Conservation (phyloP, 2,888 invertebrate species). For the Agrotis exclamationis region DNA sequence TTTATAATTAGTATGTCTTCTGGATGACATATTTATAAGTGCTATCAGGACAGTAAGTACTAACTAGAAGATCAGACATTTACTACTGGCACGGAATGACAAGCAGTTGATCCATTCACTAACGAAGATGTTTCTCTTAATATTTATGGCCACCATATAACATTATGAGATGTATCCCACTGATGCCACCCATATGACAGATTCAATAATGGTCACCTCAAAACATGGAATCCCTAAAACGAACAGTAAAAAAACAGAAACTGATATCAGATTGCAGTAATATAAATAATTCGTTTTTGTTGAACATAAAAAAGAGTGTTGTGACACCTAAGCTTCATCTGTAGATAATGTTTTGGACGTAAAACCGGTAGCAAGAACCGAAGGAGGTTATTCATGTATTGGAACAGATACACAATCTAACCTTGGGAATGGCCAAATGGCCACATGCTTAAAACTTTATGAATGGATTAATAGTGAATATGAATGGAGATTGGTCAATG, state of each 20-base stretch:
- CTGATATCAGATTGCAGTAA: conserved; percentile 76
- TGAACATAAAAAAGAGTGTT: conserved; percentile 76
- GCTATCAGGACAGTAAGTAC: conserved; percentile 22
- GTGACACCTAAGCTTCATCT: conserved; percentile 77
- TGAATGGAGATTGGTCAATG: conserved; percentile 77
- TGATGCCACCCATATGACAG: conserved; percentile 54
- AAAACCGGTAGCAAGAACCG: conserved; percentile 86
- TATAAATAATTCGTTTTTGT: conserved; percentile 76
- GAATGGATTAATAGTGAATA: conserved; percentile 78
- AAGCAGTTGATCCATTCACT: conserved; percentile 42
- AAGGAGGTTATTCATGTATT: conserved; percentile 72
- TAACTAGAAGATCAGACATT: conserved; percentile 19
- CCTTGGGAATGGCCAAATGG: conserved; percentile 78
- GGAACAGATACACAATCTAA: conserved; percentile 75
- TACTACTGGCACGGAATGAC: conserved; percentile 36
- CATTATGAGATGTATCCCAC: conserved; percentile 32
- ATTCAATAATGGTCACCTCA: conserved; percentile 45
- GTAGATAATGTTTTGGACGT: conserved; percentile 80
- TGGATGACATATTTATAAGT: conserved; percentile 26
- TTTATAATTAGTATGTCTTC: conserved; percentile 15
- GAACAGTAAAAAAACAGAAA: conserved; percentile 59
- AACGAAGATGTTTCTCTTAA: conserved; percentile 51
- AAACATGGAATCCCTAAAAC: conserved; percentile 48
- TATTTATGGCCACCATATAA: conserved; percentile 50
- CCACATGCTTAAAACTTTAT: conserved; percentile 75